Conservation (phyloP, 92 coral and sea anemone species). For the Phenganax stokvisi region DNA sequence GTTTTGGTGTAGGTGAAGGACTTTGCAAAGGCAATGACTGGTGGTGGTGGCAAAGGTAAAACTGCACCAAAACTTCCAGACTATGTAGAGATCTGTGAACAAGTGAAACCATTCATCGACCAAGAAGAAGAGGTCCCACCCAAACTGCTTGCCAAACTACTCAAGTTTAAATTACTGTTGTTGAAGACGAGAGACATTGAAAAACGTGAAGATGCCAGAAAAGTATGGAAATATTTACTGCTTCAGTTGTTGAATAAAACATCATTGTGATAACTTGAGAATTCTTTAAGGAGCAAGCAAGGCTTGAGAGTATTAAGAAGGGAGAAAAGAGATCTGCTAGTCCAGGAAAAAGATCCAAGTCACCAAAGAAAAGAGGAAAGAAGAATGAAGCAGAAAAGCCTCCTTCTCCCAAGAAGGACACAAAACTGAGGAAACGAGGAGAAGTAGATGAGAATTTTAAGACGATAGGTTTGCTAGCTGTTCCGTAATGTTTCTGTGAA, state of each 20-base stretch:
- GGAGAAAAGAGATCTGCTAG: conserved; percentile 77
- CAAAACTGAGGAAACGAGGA: conserved; percentile 84
- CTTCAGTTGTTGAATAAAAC: not conserved
- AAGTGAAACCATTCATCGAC: conserved; percentile 81
- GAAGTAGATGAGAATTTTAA: conserved; percentile 94
- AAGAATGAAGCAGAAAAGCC: conserved; percentile 76
- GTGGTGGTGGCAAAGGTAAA: conserved; percentile 85
- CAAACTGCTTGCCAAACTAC: conserved; percentile 75
- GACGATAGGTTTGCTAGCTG: conserved; percentile 59
- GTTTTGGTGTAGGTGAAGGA: conserved; percentile 62
- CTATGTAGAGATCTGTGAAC: conserved; percentile 92
- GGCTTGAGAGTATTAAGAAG: conserved; percentile 74
- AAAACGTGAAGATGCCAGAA: conserved; percentile 85
- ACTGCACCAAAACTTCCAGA: conserved; percentile 73
- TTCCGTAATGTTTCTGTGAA: not conserved
- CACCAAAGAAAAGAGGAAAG: conserved; percentile 83
- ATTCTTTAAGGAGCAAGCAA: conserved; percentile 18
- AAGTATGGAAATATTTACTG: conserved; percentile 42
- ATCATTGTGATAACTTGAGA: not conserved
- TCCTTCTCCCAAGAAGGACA: conserved; percentile 93
- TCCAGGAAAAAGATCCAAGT: conserved; percentile 88
- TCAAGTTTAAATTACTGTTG: conserved; percentile 81
- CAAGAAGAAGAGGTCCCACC: conserved; percentile 81
- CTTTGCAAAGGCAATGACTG: conserved; percentile 67
- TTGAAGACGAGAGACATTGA: conserved; percentile 85